Percentiles rank a stretch among this genome's conserved stretches.
phyloP scores from a whole-genome alignment of 2,797 vertebrate genomes.

The Cottoperca gobio region DNA sequence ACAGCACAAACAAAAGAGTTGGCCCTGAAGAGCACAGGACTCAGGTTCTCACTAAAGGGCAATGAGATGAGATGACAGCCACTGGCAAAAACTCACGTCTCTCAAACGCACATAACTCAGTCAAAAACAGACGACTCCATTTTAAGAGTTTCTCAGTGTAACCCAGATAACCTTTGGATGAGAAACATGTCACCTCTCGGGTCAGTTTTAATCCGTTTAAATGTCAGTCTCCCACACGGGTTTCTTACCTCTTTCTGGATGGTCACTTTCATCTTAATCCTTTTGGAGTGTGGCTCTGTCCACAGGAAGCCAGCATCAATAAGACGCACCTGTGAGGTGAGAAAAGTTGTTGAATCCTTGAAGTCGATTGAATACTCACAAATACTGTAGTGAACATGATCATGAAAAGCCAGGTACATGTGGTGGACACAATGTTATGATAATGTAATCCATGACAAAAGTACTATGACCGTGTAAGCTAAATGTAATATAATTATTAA shows the following conservation, averaged over 20 bases:
- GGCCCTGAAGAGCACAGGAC: conserved; percentile 26
- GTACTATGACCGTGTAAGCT: too few species aligned
- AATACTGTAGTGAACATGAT: not conserved
- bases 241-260: conserved; percentile 95
- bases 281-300: conserved; percentile 99
- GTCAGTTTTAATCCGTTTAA: conserved; percentile 15
- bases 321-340: conserved; percentile 89
- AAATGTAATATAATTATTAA: not conserved
- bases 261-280: conserved; percentile 96
- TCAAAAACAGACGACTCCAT: conserved; percentile 11
- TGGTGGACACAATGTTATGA: not conserved
- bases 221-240: conserved; percentile 31
- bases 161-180: conserved; percentile 7
- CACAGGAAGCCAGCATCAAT: conserved; percentile 97
- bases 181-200: not conserved
- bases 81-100: conserved; percentile 21
- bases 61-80: conserved; percentile 66
- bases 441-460: not conserved
- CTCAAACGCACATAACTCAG: conserved; percentile 24
- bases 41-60: conserved; percentile 75
- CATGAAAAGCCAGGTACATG: not conserved
- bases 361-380: not conserved
- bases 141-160: not conserved
- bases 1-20: conserved; percentile 50
- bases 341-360: not conserved